These are phyloP conservation scores for Virgularia gustaviana DNA, from an alignment of 92 coral and sea anemone species.

Conservation along the genomic window DNA sequence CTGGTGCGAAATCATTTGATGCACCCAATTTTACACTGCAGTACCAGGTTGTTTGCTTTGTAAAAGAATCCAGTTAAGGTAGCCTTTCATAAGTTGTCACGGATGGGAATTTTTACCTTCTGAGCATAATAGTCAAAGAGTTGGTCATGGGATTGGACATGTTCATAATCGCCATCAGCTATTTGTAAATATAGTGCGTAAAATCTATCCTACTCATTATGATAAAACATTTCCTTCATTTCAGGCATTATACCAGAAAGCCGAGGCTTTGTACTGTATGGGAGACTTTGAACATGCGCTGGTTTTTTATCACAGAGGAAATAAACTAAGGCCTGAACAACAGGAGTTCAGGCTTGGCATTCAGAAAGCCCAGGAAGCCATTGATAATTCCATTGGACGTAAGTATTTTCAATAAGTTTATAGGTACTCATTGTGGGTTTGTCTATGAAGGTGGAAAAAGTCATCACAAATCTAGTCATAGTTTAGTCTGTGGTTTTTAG, in stretches of 20 bases:
- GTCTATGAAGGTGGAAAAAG: neutral
- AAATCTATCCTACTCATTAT: neutral
- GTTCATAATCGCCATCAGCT: no score
- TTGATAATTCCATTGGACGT: slow-evolving; percentile 98
- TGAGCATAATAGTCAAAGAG: no score
- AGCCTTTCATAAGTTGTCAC: no score
- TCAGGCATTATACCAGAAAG: slow-evolving; percentile 97
- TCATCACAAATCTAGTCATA: neutral
- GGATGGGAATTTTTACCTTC: no score
- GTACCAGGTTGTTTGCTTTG: neutral
- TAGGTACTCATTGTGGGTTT: neutral
- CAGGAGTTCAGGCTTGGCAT: slow-evolving; percentile 92
- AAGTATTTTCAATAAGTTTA: neutral
- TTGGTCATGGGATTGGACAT: no score
- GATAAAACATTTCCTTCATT: neutral
- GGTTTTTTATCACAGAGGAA: slow-evolving; percentile 87
- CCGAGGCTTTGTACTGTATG: slow-evolving; percentile 93
- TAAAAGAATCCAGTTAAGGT: neutral
- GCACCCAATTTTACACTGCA: neutral
- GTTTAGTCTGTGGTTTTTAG: no score
- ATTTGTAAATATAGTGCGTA: no score
- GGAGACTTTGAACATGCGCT: slow-evolving; percentile 98
- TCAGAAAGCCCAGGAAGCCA: slow-evolving; percentile 98
- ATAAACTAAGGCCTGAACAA: slow-evolving; percentile 83
- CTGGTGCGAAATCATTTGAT: neutral